Percentiles rank a stretch among this genome's conserved stretches.
phyloP scores from a whole-genome alignment of 2,113 vertebrate species.

The Murina feae region DNA sequence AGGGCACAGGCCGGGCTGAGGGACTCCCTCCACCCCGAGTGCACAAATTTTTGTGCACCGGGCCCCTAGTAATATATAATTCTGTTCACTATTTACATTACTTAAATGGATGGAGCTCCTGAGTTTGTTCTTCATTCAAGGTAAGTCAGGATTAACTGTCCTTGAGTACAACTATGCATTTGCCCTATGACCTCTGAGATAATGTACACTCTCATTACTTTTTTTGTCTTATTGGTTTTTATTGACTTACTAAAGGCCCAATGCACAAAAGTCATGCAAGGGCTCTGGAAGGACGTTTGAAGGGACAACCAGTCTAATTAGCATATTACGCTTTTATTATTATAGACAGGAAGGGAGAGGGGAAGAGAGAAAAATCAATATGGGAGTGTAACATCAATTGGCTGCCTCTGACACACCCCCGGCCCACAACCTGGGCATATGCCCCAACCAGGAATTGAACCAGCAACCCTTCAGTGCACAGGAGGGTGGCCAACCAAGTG shows the following conservation, averaged over 20 bases:
- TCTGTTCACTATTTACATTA: slow-evolving; percentile 18
- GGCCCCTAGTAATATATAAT: background rate
- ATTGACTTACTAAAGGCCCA: background rate
- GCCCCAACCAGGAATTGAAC: background rate
- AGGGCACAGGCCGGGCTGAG: too few species aligned
- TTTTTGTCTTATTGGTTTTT: background rate
- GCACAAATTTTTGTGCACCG: too few species aligned
- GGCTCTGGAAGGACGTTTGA: too few species aligned
- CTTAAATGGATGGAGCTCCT: background rate
- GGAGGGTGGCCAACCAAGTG: background rate
- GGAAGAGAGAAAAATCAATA: background rate
- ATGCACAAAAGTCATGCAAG: too few species aligned
- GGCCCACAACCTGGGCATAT: background rate
- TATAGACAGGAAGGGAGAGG: background rate
- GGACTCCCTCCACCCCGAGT: too few species aligned
- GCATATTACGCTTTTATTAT: too few species aligned
- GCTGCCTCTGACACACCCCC: background rate
- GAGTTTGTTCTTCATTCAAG: background rate
- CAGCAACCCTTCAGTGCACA: background rate
- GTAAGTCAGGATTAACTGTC: background rate
- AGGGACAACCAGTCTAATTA: too few species aligned
- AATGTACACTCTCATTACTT: background rate
- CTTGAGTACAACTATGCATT: background rate
- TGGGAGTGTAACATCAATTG: background rate
- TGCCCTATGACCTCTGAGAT: background rate